phyloP scores from a whole-genome alignment of 2,113 vertebrate genomes.

The Elgaria multicarinata region DNA sequence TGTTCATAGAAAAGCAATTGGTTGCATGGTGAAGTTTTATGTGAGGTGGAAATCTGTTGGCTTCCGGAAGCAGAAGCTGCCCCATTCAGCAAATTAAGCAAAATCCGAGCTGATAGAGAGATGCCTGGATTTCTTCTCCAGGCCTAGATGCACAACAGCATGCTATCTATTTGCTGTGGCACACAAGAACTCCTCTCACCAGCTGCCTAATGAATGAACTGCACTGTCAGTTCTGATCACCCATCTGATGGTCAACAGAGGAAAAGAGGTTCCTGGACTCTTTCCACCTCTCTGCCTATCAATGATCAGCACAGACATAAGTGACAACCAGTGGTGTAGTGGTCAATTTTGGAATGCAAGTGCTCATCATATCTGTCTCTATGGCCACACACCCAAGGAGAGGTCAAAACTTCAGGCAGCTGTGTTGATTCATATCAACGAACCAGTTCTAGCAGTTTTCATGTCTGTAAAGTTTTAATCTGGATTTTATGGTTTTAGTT shows the following conservation, averaged over 20 bases:
- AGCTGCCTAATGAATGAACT: neutral
- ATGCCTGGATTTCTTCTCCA: constrained; percentile 28
- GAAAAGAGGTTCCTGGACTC: neutral
- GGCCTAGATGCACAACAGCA: neutral
- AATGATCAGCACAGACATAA: neutral
- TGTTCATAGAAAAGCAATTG: constrained; percentile 18
- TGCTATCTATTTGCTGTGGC: neutral
- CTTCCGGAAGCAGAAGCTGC: constrained; percentile 24
- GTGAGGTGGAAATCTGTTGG: constrained; percentile 21
- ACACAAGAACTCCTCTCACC: neutral
- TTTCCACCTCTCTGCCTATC: neutral
- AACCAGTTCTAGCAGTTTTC: no score
- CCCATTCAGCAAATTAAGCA: neutral
- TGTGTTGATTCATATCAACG: no score
- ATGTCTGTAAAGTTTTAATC: no score
- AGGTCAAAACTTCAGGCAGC: no score
- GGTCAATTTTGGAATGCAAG: no score
- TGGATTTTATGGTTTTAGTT: no score
- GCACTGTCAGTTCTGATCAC: neutral
- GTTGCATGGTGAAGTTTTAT: neutral
- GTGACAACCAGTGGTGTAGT: neutral
- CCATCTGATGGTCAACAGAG: no score
- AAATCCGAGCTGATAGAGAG: constrained; percentile 46
- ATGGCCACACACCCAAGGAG: no score
- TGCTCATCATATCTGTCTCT: no score